Evolutionary conservation across 2,113 vertebrate genomes (phyloP).

Genomic region (Malaclemys terrapin): DNA sequence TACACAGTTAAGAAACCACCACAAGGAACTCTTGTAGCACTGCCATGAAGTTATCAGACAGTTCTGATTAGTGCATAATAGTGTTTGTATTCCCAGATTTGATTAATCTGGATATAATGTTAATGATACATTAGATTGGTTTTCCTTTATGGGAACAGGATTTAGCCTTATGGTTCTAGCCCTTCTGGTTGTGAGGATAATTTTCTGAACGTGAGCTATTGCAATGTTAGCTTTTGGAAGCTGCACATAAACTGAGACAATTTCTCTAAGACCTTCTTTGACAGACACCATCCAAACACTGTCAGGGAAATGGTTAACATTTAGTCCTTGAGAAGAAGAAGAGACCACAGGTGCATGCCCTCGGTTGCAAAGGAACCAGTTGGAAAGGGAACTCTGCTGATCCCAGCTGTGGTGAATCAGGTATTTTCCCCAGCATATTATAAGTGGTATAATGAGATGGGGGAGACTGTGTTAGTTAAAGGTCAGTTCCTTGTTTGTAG

Average conservation of each 20-base stretch:
- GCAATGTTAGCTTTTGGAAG: not conserved
- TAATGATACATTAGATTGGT: not conserved
- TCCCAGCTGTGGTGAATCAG: not conserved
- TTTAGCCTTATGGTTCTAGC: not conserved
- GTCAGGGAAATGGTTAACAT: not conserved
- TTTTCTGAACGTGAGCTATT: not conserved
- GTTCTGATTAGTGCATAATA: not conserved
- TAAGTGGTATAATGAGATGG: not conserved
- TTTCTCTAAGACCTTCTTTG: not conserved
- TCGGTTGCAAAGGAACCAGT: not conserved
- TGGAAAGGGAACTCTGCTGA: not conserved
- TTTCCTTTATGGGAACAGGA: not conserved
- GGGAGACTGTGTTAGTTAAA: not conserved
- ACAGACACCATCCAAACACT: not conserved
- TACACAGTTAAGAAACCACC: not conserved
- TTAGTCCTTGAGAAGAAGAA: not conserved
- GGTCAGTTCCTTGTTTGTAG: not conserved
- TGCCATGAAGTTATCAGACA: not conserved
- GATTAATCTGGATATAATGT: not conserved
- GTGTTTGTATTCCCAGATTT: not conserved
- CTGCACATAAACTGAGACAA: not conserved
- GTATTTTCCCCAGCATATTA: not conserved
- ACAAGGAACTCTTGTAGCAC: no score
- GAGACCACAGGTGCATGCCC: fast-evolving
- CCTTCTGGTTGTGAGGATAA: not conserved